These are phyloP conservation scores for Lamellibrachia luymesi DNA, from an alignment of 1,140 invertebrate genomes.

Conservation along the genomic window DNA sequence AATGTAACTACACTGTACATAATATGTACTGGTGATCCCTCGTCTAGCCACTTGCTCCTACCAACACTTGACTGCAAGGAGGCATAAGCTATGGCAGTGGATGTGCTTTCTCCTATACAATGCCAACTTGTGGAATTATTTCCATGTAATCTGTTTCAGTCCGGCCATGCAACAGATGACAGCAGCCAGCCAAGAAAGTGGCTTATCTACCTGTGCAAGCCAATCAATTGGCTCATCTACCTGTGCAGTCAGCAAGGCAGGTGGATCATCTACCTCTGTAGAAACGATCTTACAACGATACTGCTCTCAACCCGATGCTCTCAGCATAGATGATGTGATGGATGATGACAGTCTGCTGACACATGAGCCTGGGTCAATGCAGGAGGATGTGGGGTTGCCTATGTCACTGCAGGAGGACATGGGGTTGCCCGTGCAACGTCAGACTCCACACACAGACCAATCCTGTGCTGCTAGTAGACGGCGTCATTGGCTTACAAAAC, in stretches of 20 bases:
- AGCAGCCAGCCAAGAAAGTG: background rate
- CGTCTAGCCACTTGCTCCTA: too few relatives aligned
- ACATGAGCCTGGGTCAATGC: background rate
- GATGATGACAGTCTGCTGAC: background rate
- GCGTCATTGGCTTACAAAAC: background rate
- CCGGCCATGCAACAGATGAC: background rate
- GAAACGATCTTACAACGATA: background rate
- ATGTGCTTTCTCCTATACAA: background rate
- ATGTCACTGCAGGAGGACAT: background rate
- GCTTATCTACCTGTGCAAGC: background rate
- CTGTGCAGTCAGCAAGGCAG: background rate
- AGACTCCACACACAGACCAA: background rate
- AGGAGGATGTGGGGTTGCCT: background rate
- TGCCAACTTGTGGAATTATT: background rate
- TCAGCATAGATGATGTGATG: background rate
- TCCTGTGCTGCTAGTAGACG: background rate
- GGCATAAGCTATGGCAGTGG: too few relatives aligned
- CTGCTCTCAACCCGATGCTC: background rate
- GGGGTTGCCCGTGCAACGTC: background rate
- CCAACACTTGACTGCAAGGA: too few relatives aligned
- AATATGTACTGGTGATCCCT: too few relatives aligned
- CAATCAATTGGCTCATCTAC: background rate
- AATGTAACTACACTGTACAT: too few relatives aligned
- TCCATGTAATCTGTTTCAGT: background rate
- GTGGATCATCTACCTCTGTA: background rate